These are phyloP conservation scores for Arenaria interpres DNA, from an alignment of 2,113 vertebrate genomes.

Conservation along the genomic window DNA sequence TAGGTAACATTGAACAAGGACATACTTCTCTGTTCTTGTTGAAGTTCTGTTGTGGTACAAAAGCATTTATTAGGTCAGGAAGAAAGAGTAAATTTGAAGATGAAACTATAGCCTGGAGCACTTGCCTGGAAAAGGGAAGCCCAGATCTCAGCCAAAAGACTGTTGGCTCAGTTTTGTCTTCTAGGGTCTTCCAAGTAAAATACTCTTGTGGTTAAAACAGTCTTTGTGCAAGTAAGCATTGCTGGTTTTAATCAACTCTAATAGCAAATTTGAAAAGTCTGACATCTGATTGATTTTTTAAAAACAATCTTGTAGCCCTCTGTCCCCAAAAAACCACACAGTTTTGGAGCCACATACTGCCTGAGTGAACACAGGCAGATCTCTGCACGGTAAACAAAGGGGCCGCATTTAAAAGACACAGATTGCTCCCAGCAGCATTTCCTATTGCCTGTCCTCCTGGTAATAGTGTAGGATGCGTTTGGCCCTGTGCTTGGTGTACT, in stretches of 20 bases:
- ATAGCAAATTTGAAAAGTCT: not conserved
- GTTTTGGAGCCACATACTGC: not conserved
- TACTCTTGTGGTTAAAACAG: not conserved
- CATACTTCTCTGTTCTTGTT: not conserved
- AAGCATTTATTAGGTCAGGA: not conserved
- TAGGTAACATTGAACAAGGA: not conserved
- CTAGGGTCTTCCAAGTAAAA: not conserved
- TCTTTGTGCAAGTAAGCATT: not conserved
- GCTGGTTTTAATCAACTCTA: not conserved
- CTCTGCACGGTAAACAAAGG: not conserved
- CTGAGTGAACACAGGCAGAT: not conserved
- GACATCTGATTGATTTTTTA: not conserved
- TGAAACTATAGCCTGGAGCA: not conserved
- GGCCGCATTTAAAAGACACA: not conserved
- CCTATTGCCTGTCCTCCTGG: fast-evolving
- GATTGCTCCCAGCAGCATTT: not conserved
- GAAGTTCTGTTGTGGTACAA: not conserved
- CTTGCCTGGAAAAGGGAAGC: not conserved
- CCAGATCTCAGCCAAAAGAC: not conserved
- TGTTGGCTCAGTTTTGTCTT: not conserved
- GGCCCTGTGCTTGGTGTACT: not conserved
- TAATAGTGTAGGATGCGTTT: not conserved
- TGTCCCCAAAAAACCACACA: not conserved
- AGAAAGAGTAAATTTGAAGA: not conserved
- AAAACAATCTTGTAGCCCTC: not conserved